Conservation (phyloP, 2,113 vertebrate species). For the Melanerpes aurifrons region DNA sequence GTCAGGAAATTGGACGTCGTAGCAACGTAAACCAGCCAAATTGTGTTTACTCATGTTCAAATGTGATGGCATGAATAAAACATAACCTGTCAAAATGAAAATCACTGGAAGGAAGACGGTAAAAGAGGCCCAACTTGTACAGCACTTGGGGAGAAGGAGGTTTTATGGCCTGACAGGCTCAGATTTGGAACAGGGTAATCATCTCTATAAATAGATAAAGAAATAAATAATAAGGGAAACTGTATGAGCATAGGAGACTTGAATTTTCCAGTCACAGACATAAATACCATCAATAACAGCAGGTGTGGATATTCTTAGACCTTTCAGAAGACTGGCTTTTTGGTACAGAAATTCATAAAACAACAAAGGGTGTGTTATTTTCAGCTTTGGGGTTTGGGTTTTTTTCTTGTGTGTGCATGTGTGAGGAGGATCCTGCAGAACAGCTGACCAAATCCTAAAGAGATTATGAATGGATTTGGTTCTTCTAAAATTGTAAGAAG, state of each 20-base stretch:
- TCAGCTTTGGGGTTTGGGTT: neutral
- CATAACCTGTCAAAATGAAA: slow-evolving; percentile 23
- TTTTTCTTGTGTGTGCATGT: neutral
- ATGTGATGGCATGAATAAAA: slow-evolving; percentile 45
- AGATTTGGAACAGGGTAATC: slow-evolving; percentile 37
- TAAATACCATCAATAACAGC: slow-evolving; percentile 47
- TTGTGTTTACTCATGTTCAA: slow-evolving; percentile 41
- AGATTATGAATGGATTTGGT: neutral
- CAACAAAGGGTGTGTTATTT: slow-evolving; percentile 12
- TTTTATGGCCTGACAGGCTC: slow-evolving; percentile 12
- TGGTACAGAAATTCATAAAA: slow-evolving; percentile 12
- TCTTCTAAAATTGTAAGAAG: neutral
- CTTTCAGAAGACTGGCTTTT: slow-evolving; percentile 23
- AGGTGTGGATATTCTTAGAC: slow-evolving; percentile 34
- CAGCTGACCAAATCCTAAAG: neutral
- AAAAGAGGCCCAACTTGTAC: neutral
- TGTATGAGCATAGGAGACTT: neutral
- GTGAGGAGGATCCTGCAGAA: slow-evolving; percentile 2
- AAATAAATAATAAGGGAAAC: slow-evolving; percentile 41
- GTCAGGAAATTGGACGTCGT: neutral
- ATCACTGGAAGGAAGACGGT: neutral
- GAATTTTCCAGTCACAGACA: slow-evolving; percentile 25
- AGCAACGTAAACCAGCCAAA: slow-evolving; percentile 32
- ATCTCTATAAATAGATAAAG: slow-evolving; percentile 47
- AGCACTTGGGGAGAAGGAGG: neutral